Evolutionary conservation across 2,113 vertebrate species (phyloP), one percentile per base, ranked within the genome.

Genomic region (Aphyosemion australe): DNA sequence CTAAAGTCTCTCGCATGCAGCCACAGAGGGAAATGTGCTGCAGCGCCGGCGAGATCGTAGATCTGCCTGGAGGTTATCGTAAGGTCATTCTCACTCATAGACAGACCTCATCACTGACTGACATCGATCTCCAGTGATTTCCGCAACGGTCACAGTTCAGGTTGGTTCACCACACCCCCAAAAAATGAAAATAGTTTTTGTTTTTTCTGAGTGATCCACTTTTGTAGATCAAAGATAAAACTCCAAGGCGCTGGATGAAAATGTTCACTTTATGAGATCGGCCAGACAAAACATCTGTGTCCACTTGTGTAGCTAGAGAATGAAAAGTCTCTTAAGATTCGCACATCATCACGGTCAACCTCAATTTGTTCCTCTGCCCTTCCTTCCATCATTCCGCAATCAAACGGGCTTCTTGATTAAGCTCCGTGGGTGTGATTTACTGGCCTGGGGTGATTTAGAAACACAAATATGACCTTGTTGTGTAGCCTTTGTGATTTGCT

Each of bases 351-450:
- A 60, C 15, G 20, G 42, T 84, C 14, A 15, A 57, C 52, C 54
- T 68, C 47, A 42, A 31, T 4, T 11, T 21, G 21, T 14, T 18
- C 16, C 52, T 60, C 19, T 49, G 39, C 34, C 45, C n/a, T 49
- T 41, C 61, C 51, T 42, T 79, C 42, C 53, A 62, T 39, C 21
- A 16, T 55, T 15, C 52, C 57, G 60, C 75, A 82, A 84, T 84
- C 67, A 84, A 72, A 79, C 79, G 60, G 72, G 70, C 54, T 78
- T 82, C 61, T 26, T 76, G 79, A 89, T 87, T 83, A 69, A 59
- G 57, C 49, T 11, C 54, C 63, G 37, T 70, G 58, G 37, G 2
- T 43, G 43, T 48, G 13, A 32, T 18, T 39, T 26, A 39, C 34
- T 68, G 39, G 31, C 53, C 52, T 47, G 18, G 7, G 21, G 64